A percentile compares a stretch with the other conserved stretches of the same genome.
phyloP scores from a whole-genome alignment of 2,888 invertebrate species.

The Noctua janthe region DNA sequence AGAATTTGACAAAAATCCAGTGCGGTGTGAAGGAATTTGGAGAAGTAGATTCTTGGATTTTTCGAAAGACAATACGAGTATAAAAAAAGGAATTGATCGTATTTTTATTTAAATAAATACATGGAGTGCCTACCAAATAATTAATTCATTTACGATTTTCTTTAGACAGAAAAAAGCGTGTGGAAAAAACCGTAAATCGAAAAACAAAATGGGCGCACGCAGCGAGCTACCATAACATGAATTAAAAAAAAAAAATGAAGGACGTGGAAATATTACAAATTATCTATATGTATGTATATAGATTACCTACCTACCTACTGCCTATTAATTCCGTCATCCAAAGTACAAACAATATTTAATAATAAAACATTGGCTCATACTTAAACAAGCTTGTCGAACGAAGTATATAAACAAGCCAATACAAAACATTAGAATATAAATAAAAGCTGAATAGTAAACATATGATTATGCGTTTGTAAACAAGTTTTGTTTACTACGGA shows the following conservation, averaged over 20 bases:
- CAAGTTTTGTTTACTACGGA: conserved; percentile 55
- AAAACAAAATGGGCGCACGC: neutral
- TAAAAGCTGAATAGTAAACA: conserved; percentile 41
- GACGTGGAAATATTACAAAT: neutral
- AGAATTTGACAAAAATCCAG: too few species aligned
- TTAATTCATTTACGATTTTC: neutral
- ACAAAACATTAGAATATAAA: conserved; percentile 29
- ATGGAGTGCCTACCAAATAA: neutral
- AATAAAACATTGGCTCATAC: conserved; percentile 12
- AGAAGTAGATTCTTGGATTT: too few species aligned
- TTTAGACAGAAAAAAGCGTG: neutral
- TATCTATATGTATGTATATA: neutral
- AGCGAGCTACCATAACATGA: neutral
- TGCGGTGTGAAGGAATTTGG: too few species aligned
- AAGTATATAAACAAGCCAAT: conserved; percentile 29
- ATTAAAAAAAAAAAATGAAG: neutral
- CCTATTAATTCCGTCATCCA: conserved; percentile 1
- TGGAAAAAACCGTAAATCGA: neutral
- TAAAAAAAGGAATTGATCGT: neutral
- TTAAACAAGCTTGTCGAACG: conserved; percentile 24
- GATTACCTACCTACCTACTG: neutral
- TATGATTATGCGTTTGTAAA: conserved; percentile 34
- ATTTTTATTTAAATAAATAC: neutral
- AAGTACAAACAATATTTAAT: neutral
- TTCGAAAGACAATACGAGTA: neutral